Conservation (phyloP, 2,888 invertebrate species). For the Cosmia trapezina region DNA sequence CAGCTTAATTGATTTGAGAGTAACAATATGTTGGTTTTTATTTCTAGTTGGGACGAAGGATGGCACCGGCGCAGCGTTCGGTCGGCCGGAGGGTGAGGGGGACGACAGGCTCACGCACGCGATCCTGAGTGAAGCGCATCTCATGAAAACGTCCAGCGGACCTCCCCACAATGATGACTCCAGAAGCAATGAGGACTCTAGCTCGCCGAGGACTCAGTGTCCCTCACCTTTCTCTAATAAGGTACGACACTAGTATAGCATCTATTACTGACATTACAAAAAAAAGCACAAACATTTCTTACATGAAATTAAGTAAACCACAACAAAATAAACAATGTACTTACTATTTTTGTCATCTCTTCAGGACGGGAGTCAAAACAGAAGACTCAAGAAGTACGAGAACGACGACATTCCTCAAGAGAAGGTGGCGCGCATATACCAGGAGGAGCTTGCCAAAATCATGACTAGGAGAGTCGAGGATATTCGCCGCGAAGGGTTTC, state of each 20-base stretch:
- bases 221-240: slow-evolving; percentile 95
- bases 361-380: slow-evolving; percentile 92
- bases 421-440: slow-evolving; percentile 98
- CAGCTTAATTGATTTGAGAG: slow-evolving; percentile 11
- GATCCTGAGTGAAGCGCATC: slow-evolving; percentile 97
- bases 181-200: slow-evolving; percentile 95
- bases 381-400: slow-evolving; percentile 96
- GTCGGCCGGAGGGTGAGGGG: slow-evolving; percentile 93
- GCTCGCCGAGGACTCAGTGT: slow-evolving; percentile 94
- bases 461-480: slow-evolving; percentile 95
- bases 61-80: slow-evolving; percentile 93
- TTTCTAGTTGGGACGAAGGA: slow-evolving; percentile 94
- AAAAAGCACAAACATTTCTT: neutral
- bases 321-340: neutral
- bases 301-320: neutral
- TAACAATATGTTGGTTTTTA: slow-evolving; percentile 38
- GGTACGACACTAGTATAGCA: slow-evolving; percentile 76
- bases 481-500: slow-evolving; percentile 94
- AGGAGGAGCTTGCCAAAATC: slow-evolving; percentile 98
- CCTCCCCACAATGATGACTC: slow-evolving; percentile 90
- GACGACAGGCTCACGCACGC: slow-evolving; percentile 97
- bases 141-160: slow-evolving; percentile 93
- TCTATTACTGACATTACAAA: neutral
- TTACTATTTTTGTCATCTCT: slow-evolving; percentile 54
- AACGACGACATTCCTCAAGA: slow-evolving; percentile 99